These are phyloP conservation scores for Crenuchus spilurus DNA, from an alignment of 2,797 vertebrate species.

Conservation along the genomic window DNA sequence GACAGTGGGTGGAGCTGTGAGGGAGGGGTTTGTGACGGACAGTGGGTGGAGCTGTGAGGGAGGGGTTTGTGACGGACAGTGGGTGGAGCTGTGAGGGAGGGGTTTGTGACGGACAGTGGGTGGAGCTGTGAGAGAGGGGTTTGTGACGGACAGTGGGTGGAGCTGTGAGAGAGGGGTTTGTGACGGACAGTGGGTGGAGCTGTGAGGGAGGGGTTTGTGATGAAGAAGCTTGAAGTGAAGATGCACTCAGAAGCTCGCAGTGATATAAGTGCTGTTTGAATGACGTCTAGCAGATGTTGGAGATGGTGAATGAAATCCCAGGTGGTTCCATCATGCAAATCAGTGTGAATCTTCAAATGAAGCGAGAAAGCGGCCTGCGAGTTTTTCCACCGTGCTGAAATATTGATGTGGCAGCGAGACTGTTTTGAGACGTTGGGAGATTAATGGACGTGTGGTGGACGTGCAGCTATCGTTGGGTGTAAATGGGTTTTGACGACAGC, in stretches of 20 bases:
- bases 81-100: too few relatives aligned
- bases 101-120: too few relatives aligned
- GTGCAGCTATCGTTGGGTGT: neutral
- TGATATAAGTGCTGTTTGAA: conserved; percentile 30
- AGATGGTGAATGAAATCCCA: conserved; percentile 54
- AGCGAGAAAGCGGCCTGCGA: conserved; percentile 52
- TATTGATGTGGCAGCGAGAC: conserved; percentile 53
- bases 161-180: too few relatives aligned
- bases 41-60: too few relatives aligned
- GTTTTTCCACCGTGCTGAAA: conserved; percentile 44
- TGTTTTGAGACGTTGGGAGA: conserved; percentile 12
- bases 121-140: too few relatives aligned
- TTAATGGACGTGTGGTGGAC: neutral
- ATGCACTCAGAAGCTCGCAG: neutral
- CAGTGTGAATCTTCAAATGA: conserved; percentile 59
- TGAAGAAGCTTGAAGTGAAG: too few relatives aligned
- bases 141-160: too few relatives aligned
- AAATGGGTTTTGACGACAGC: neutral
- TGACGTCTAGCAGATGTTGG: conserved; percentile 56
- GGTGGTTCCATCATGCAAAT: conserved; percentile 51
- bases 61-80: too few relatives aligned
- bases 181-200: too few relatives aligned
- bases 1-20: too few relatives aligned
- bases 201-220: too few relatives aligned
- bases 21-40: too few relatives aligned